Conservation (phyloP, 2,113 vertebrate genomes). For the Pseudolaguvia tuberculata region DNA sequence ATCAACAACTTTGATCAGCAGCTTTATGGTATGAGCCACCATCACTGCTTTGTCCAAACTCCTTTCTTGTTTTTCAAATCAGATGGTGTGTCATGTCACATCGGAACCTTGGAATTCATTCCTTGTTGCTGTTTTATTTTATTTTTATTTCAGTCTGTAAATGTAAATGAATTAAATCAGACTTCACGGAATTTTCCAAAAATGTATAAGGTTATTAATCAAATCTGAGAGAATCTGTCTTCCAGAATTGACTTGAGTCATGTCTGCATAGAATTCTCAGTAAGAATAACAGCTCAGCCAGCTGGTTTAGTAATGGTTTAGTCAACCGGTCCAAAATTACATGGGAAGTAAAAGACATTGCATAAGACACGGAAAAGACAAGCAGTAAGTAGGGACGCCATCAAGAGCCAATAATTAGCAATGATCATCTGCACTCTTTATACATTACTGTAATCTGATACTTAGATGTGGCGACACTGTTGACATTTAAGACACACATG, state of each 20-base stretch:
- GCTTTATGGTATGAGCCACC: too few species aligned
- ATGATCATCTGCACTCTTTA: not conserved
- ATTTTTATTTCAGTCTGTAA: not conserved
- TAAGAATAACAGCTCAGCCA: constrained; percentile 58
- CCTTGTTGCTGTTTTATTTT: not conserved
- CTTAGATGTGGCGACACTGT: not conserved
- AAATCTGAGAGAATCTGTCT: constrained; percentile 52
- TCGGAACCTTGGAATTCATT: constrained; percentile 4
- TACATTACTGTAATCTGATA: not conserved
- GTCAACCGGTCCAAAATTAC: constrained; percentile 32
- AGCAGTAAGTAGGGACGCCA: constrained; percentile 2
- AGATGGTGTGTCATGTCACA: not conserved
- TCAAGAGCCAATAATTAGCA: not conserved
- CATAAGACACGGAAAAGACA: constrained; percentile 33
- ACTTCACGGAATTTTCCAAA: too few species aligned
- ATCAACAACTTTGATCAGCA: too few species aligned
- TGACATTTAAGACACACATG: not conserved
- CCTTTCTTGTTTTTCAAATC: constrained; percentile 17
- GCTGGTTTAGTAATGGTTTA: constrained; percentile 35
- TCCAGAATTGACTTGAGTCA: constrained; percentile 53
- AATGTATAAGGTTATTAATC: constrained; percentile 13
- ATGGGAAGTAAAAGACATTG: constrained; percentile 25
- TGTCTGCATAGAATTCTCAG: constrained; percentile 48
- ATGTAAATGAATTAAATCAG: not conserved
- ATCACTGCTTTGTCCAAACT: too few species aligned